A percentile compares a stretch with the other conserved stretches of the same genome.
Conservation (phyloP, 2,113 vertebrate genomes). For the Megaleporinus macrocephalus region DNA sequence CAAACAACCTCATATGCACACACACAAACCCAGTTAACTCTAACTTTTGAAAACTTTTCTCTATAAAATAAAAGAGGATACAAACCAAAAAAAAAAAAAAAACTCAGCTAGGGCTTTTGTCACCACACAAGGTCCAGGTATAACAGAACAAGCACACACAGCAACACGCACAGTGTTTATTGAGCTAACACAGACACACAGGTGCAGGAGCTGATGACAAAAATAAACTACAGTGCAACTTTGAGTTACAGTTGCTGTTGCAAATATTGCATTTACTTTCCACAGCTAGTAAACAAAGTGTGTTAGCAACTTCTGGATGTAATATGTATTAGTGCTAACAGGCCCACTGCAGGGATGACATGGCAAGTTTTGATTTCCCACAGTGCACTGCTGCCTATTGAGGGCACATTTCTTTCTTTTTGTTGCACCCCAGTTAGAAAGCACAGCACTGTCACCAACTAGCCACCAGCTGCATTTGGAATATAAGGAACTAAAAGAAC, state of each 20-base stretch:
- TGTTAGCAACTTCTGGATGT: conserved; percentile 16
- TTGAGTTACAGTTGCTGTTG: conserved; percentile 23
- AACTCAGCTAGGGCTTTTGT: too few species aligned
- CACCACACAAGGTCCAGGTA: background rate
- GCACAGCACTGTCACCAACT: background rate
- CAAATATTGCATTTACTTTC: conserved; percentile 29
- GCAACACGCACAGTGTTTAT: background rate
- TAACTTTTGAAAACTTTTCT: too few species aligned
- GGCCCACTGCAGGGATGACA: conserved; percentile 11
- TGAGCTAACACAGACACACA: background rate
- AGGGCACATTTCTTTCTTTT: background rate
- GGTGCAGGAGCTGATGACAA: conserved; percentile 7
- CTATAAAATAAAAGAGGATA: background rate
- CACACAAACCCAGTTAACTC: too few species aligned
- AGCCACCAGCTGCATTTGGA: too few species aligned
- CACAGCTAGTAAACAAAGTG: conserved; percentile 18
- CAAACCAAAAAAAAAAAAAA: background rate
- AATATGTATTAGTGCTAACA: background rate
- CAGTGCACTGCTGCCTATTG: conserved; percentile 6
- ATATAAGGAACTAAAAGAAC: too few species aligned
- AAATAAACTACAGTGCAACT: conserved; percentile 9
- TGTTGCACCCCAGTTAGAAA: background rate
- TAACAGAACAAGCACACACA: background rate
- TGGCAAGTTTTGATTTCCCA: conserved; percentile 2
- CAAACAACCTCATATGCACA: too few species aligned